Conservation (phyloP, 2,888 invertebrate genomes). For the Acrocyrtus sp. region DNA sequence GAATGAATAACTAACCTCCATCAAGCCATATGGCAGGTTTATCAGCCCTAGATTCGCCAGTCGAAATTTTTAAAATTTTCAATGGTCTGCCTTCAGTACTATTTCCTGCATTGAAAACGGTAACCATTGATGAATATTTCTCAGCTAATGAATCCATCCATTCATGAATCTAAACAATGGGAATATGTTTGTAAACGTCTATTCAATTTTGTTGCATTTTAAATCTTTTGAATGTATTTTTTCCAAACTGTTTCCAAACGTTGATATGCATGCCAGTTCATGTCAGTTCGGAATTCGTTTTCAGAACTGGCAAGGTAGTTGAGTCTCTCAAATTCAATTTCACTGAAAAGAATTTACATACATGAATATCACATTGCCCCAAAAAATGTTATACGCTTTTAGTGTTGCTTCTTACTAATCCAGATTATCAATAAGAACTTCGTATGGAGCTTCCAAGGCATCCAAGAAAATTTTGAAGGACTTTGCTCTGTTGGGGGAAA, state of each 20-base stretch:
- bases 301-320: constrained; percentile 41
- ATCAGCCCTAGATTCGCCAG: constrained; percentile 67
- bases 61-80: constrained; percentile 66
- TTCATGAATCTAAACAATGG: constrained; percentile 56
- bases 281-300: constrained; percentile 19
- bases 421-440: constrained; percentile 55
- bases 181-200: no score
- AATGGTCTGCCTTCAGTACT: constrained; percentile 77
- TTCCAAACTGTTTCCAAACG: constrained; percentile 57
- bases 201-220: no score
- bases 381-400: not conserved
- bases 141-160: constrained; percentile 74
- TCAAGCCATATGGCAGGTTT: constrained; percentile 69
- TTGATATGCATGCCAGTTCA: constrained; percentile 60
- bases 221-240: no score
- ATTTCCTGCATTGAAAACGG: constrained; percentile 77
- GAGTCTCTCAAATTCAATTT: constrained; percentile 50
- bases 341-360: constrained; percentile 8
- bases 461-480: constrained; percentile 51
- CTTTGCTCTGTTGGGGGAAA: constrained; percentile 72
- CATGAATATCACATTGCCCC: no score
- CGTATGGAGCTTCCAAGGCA: constrained; percentile 55
- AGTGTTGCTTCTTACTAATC: constrained; percentile 58
- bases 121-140: constrained; percentile 74
- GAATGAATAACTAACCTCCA: no score